Evolutionary conservation across 2,888 invertebrate genomes (phyloP).

Genomic region (Rhabditoides inermis): DNA sequence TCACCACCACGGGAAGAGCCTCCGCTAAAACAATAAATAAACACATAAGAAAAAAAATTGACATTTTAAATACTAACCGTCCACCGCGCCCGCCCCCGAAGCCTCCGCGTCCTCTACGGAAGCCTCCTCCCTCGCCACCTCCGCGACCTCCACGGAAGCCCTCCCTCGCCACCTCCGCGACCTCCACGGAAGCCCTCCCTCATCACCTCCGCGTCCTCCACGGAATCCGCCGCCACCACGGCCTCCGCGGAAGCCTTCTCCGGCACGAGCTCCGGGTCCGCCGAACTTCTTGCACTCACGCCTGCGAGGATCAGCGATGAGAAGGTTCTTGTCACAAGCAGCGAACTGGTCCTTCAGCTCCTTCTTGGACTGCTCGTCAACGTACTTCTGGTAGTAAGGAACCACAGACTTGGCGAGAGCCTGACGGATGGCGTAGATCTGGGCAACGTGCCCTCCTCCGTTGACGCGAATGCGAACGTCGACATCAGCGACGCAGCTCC

Average conservation of each 20-base stretch:
- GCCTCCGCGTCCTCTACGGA: no score
- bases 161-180: constrained; percentile 36
- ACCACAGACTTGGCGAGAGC: constrained; percentile 80
- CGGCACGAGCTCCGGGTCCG: constrained; percentile 73
- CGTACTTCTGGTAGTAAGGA: constrained; percentile 71
- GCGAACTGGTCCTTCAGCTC: constrained; percentile 96
- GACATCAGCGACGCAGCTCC: no score
- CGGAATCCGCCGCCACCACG: constrained; percentile 14
- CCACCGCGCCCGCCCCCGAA: no score
- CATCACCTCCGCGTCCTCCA: constrained; percentile 37
- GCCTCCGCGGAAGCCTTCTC: constrained; percentile 15
- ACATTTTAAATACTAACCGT: no score
- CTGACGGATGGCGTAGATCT: constrained; percentile 80
- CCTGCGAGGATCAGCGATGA: constrained; percentile 96
- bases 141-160: no score
- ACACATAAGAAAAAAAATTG: no score
- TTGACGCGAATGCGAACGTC: constrained; percentile 94
- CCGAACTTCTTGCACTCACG: constrained; percentile 99
- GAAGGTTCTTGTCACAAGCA: constrained; percentile 89
- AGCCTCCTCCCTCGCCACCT: constrained; percentile 28
- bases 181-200: no score
- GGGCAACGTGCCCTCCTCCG: constrained; percentile 97
- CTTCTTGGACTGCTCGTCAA: constrained; percentile 97
- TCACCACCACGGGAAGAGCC: no score
- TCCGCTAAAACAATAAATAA: no score